Evolutionary conservation across 2,797 vertebrate species (phyloP).

Genomic region (Hemitrygon akajei): DNA sequence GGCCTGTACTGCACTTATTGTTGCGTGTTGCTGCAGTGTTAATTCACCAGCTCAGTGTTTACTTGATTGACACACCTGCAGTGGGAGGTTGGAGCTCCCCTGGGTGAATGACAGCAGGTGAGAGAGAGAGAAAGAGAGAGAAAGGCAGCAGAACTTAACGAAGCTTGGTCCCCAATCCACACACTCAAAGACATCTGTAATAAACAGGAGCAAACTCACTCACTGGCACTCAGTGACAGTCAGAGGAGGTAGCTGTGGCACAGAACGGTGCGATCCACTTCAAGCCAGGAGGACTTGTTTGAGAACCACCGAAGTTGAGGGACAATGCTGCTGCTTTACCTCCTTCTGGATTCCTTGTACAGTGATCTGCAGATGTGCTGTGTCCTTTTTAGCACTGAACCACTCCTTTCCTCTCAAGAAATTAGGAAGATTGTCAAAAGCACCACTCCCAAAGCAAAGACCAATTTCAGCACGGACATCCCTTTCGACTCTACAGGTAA

Average conservation of each 20-base stretch:
- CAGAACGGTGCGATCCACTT: no score
- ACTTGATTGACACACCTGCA: slow-evolving; percentile 60
- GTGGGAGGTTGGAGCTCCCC: slow-evolving; percentile 59
- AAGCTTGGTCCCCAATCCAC: not conserved
- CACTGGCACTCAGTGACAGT: not conserved
- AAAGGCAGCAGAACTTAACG: slow-evolving; percentile 31
- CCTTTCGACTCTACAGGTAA: not conserved
- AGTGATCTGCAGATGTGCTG: not conserved
- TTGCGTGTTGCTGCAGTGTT: no score
- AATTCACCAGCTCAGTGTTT: no score
- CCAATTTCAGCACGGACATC: not conserved
- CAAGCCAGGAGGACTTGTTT: no score
- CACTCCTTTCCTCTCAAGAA: not conserved
- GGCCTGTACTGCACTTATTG: no score
- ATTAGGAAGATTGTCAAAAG: not conserved
- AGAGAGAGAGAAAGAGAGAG: slow-evolving; percentile 54
- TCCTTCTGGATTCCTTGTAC: not conserved
- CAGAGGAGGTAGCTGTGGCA: no score
- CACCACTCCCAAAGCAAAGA: not conserved
- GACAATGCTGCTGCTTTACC: not conserved
- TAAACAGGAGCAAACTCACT: not conserved
- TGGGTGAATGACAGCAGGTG: slow-evolving; percentile 52
- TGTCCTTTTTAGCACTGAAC: not conserved
- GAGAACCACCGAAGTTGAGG: no score
- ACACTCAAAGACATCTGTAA: not conserved